A percentile compares a stretch with the other conserved stretches of the same genome.
phyloP scores from a whole-genome alignment of 2,113 vertebrate genomes.

The Dascyllus trimaculatus region DNA sequence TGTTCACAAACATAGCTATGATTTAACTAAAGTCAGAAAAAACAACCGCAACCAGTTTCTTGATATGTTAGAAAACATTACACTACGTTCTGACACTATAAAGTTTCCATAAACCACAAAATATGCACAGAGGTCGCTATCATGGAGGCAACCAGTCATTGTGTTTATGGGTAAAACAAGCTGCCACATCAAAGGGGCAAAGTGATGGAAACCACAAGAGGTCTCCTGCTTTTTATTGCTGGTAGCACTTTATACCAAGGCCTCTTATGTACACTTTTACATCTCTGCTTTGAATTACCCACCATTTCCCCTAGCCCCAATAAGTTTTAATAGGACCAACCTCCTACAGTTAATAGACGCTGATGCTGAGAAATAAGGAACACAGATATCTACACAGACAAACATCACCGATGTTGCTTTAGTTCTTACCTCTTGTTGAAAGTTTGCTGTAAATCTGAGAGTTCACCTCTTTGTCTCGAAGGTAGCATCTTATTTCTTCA shows the following conservation, averaged over 20 bases:
- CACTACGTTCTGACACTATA: slow-evolving; percentile 28
- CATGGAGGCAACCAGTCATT: slow-evolving; percentile 72
- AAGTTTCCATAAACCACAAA: slow-evolving; percentile 58
- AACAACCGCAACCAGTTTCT: neutral
- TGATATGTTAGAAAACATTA: slow-evolving; percentile 13
- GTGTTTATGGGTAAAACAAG: slow-evolving; percentile 82
- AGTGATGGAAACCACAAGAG: slow-evolving; percentile 88
- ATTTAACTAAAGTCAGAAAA: neutral
- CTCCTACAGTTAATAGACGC: slow-evolving; percentile 66
- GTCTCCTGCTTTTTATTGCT: slow-evolving; percentile 87
- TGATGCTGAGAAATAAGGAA: slow-evolving; percentile 50
- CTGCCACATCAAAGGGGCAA: slow-evolving; percentile 84
- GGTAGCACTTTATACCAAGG: slow-evolving; percentile 88
- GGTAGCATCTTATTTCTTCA: slow-evolving; percentile 94
- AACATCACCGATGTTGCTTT: neutral
- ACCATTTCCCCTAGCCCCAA: slow-evolving; percentile 83
- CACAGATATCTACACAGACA: slow-evolving; percentile 16
- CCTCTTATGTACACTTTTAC: slow-evolving; percentile 86
- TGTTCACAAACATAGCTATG: too few relatives aligned
- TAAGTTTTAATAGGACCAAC: slow-evolving; percentile 76
- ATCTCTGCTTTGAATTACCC: slow-evolving; percentile 89
- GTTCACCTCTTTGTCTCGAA: slow-evolving; percentile 98
- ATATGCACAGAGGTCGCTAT: slow-evolving; percentile 60
- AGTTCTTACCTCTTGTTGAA: slow-evolving; percentile 90
- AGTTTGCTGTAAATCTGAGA: slow-evolving; percentile 99